Conservation (phyloP, 2,113 vertebrate species). For the Etheostoma spectabile region DNA sequence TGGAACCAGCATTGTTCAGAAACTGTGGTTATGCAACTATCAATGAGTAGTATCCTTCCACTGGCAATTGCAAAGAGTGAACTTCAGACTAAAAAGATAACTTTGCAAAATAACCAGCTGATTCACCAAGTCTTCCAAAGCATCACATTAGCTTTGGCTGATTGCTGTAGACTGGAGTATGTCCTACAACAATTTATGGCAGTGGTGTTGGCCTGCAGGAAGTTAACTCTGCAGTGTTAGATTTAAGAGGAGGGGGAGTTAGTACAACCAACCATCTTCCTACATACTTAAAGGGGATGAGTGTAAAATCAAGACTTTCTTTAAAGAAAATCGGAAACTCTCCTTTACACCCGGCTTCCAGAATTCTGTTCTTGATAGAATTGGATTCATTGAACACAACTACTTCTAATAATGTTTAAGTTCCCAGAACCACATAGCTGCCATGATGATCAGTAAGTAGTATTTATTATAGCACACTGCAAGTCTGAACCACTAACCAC, state of each 20-base stretch:
- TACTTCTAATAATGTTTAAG: background rate
- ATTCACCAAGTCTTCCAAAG: background rate
- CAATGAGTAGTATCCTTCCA: background rate
- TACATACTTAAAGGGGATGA: background rate
- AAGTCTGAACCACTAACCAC: background rate
- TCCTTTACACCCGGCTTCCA: background rate
- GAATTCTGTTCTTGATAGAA: background rate
- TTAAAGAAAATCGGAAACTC: background rate
- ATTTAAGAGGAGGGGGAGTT: background rate
- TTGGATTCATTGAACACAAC: background rate
- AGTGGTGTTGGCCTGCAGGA: background rate
- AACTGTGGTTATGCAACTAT: conserved; percentile 8
- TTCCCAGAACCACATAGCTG: background rate
- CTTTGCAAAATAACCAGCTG: conserved; percentile 7
- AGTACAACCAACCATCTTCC: background rate
- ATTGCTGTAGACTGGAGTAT: background rate
- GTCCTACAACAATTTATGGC: background rate
- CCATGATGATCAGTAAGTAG: conserved; percentile 6
- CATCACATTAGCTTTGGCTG: background rate
- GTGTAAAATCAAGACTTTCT: background rate
- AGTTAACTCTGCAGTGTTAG: background rate
- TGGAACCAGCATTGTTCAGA: conserved; percentile 24
- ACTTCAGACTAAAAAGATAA: conserved; percentile 2
- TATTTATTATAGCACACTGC: conserved; percentile 18
- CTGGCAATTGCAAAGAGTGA: conserved; percentile 4